These are phyloP conservation scores for Hydraecia micacea DNA, from an alignment of 2,888 invertebrate genomes.

Conservation along the genomic window DNA sequence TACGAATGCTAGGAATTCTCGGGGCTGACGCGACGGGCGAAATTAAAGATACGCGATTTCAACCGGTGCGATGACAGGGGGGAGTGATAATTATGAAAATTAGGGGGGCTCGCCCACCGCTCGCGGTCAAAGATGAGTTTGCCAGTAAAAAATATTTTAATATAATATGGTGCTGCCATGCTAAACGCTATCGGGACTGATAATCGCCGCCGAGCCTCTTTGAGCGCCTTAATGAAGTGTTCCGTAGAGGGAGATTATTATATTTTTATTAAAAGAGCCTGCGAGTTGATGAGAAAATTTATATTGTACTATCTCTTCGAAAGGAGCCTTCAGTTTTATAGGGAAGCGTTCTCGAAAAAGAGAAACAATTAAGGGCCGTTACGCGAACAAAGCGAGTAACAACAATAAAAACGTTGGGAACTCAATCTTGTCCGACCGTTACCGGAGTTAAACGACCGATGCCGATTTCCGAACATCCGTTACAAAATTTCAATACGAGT, in stretches of 20 bases:
- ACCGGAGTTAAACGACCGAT: conserved; percentile 78
- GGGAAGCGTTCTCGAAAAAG: conserved; percentile 71
- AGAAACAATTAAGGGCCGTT: conserved; percentile 80
- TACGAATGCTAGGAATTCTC: conserved; percentile 76
- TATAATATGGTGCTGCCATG: conserved; percentile 83
- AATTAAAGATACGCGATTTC: conserved; percentile 81
- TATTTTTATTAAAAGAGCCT: conserved; percentile 83
- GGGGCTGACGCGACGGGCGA: conserved; percentile 70
- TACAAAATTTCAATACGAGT: conserved; percentile 85
- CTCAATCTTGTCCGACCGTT: conserved; percentile 81
- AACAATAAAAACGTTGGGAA: conserved; percentile 82
- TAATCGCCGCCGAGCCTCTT: conserved; percentile 85
- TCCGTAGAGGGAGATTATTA: conserved; percentile 81
- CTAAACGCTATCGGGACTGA: conserved; percentile 83
- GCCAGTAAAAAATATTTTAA: conserved; percentile 79
- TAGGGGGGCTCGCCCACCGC: conserved; percentile 65
- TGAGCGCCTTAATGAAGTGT: conserved; percentile 86
- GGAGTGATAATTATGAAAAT: conserved; percentile 83
- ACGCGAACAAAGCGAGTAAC: conserved; percentile 81
- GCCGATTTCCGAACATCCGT: conserved; percentile 79
- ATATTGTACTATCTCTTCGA: conserved; percentile 73
- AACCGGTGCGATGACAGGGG: conserved; percentile 77
- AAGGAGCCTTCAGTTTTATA: conserved; percentile 61
- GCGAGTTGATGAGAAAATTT: conserved; percentile 78
- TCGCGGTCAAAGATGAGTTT: conserved; percentile 79